Percentiles rank a stretch among this genome's conserved stretches.
Evolutionary conservation across 2,888 invertebrate species (phyloP).

Genomic region (Imbricaverruca yamaguchii): DNA sequence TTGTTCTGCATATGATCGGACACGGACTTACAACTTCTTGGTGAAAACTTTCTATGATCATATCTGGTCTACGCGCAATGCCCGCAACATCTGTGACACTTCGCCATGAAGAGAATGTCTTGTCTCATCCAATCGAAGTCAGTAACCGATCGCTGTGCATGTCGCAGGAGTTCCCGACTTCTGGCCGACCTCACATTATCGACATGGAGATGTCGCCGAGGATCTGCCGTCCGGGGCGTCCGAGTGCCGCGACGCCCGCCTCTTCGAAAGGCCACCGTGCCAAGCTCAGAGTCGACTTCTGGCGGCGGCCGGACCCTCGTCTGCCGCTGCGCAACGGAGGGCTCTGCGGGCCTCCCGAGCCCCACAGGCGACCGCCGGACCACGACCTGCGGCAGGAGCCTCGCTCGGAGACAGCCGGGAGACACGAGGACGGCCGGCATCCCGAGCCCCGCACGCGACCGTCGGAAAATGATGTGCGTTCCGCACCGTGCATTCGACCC

Average conservation of each 20-base stretch:
- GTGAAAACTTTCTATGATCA: no score
- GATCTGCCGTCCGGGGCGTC: background rate
- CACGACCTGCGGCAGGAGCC: constrained; percentile 18
- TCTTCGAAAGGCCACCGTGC: no score
- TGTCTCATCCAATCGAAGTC: no score
- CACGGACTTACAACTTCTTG: no score
- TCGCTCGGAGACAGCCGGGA: no score
- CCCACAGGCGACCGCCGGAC: constrained; percentile 13
- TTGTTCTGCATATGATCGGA: no score
- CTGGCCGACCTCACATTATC: background rate
- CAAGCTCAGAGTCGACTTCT: background rate
- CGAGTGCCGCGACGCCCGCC: background rate
- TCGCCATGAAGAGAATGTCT: no score
- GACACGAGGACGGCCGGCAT: no score
- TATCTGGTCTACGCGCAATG: no score
- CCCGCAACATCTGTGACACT: no score
- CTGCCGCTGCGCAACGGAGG: background rate
- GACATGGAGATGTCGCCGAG: background rate
- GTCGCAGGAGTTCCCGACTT: background rate
- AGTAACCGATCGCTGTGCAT: background rate
- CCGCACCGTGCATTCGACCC: no score
- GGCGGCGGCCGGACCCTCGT: background rate
- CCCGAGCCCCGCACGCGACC: no score
- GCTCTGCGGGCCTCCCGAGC: background rate
- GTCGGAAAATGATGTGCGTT: background rate